Evolutionary conservation across 2,888 invertebrate genomes (phyloP), one percentile per base, ranked within the genome.

Genomic region (Cataglyphis rosenhaueri): DNA sequence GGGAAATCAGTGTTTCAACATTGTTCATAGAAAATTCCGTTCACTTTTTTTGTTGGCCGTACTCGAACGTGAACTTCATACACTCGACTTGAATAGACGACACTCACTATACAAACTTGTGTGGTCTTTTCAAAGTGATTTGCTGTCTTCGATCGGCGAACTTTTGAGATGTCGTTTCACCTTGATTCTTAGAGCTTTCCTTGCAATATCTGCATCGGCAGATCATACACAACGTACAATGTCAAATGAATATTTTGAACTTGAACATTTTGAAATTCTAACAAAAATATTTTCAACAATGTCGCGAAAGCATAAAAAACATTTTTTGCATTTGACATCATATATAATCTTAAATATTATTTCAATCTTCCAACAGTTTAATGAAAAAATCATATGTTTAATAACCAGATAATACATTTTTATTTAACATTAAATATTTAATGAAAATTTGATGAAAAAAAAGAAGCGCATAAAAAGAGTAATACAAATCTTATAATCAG

Each of bases 81-180:
- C 12, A 59, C 21, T 57, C 57, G 57, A 57, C 57, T 21, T 57
- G 21, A 57, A 57, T 21, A 57, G 12, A 25, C 57, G 57, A 57
- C 21, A 57, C n/a, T 52, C 52, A n/a, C 52, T n/a, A 52, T 57
- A 57, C 21, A 57, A 57, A 57, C 21, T 57, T 57, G 21, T n/a
- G n/a, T 21, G 57, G 57, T 57, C 21, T 57, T 57, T 21, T n/a
- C n/a, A 57, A n/a, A 57, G 9, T 57, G 21, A 57, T 57, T 57
- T 57, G 48, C n/a, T 52, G n/a, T 52, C 48, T 52, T 52, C 48
- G 48, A 52, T 52, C 48, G 48, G 48, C 48, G 21, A 57, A 21
- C 21, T 57, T 57, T 21, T 21, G 21, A 57, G 21, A 21, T 21
- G 57, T 57, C 57, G 21, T 21, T 21, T 21, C 21, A 57, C 21